A percentile compares a stretch with the other conserved stretches of the same genome.
phyloP scores from a whole-genome alignment of 2,888 invertebrate genomes.

The Melanophora roralis region DNA sequence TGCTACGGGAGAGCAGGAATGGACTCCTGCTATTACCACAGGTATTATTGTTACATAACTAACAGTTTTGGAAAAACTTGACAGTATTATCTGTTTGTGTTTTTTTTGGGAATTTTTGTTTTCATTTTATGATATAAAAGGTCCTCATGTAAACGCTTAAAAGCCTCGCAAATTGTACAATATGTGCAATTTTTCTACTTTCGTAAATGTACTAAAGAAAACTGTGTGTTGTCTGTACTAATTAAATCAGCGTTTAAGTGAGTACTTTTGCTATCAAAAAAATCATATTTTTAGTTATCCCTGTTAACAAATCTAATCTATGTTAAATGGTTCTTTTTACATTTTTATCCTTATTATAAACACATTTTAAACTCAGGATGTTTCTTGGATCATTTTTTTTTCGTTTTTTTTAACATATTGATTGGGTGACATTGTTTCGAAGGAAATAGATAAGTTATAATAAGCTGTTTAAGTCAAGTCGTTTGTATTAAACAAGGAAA shows the following conservation, averaged over 20 bases:
- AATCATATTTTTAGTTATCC: not conserved
- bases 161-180: not conserved
- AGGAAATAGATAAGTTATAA: not conserved
- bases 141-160: not conserved
- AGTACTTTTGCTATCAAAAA: slow-evolving; percentile 36
- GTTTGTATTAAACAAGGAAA: no score
- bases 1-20: slow-evolving; percentile 97
- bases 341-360: not conserved
- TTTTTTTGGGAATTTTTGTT: no score
- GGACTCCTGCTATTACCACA: slow-evolving; percentile 97
- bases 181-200: not conserved
- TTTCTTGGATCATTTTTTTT: not conserved
- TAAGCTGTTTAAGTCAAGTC: no score
- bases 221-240: slow-evolving; percentile 18
- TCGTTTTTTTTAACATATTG: slow-evolving; percentile 28
- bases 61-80: no score
- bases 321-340: slow-evolving; percentile 47
- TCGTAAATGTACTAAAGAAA: not conserved
- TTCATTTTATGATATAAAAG: no score
- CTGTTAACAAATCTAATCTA: slow-evolving; percentile 19
- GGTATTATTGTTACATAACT: slow-evolving; percentile 78
- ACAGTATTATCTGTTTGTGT: no score
- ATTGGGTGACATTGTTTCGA: slow-evolving; percentile 21
- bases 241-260: slow-evolving; percentile 20
- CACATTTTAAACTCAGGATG: slow-evolving; percentile 19